Base-by-base conservation (phyloP, 1,140 invertebrate genomes). In the Lepidotrigona ventralis region DNA sequence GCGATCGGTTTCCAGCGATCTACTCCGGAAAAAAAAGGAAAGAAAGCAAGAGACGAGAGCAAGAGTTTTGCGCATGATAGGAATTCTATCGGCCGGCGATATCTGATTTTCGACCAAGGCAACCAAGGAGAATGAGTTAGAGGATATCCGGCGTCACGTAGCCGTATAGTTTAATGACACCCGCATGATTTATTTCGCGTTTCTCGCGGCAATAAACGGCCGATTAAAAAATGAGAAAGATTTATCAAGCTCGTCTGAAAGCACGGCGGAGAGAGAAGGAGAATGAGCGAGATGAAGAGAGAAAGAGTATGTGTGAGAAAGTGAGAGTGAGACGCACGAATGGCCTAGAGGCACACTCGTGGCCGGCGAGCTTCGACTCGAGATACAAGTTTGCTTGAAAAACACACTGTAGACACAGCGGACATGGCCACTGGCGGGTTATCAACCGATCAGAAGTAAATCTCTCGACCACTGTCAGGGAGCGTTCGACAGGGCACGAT, bases 381-480 rank as follows among this genome's bases (percentile, higher is more conserved):
- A 83, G 83, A 80, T 80, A 81, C 73, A 78, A 81, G 74, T 64
- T 86, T 85, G 86, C 70, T 89, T 87, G 83, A 89, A 87, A 89
- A 89, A 89, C 88, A 89, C 88, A 88, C 88, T 89, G 88, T 85
- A 89, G 88, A 90, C 86, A 89, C 79, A 84, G 83, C 85, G 79
- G 85, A 89, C 88, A 89, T 83, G 87, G 87, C 81, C 88, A 88
- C 87, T 88, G 87, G 81, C 80, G 81, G 74, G 85, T 89, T 89
- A 89, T 89, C 88, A 89, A 87, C 88, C 88, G 88, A 89, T 89
- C 88, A 81, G 88, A 80, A 89, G 88, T 89, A 89, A 89, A 89
- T 89, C 88, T 89, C 83, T 63, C 83, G 88, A 77, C 74, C 83
- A 83, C 85, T 88, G 88, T 89, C 87, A 89, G 88, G 82, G 79